Evolutionary conservation across 2,888 invertebrate genomes (phyloP), one percentile per base, ranked within the genome.

Genomic region (Zygothrica quintamaculata): DNA sequence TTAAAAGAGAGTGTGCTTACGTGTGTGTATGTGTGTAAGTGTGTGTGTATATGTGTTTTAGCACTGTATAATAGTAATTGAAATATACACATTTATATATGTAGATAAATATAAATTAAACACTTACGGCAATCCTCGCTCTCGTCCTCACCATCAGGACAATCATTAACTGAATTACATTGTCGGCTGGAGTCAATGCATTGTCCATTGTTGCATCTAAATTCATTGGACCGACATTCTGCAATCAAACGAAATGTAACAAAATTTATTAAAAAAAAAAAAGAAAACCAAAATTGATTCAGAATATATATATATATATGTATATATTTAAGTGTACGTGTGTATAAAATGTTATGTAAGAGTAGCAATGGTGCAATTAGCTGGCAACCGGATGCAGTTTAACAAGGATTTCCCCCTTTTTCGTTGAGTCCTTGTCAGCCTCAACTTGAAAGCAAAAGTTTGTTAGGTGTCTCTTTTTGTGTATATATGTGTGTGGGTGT

Each of bases 121-220:
- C 18, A 90, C 91, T 90, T 90, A 91, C 91, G 87, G 77, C 91
- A 91, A 53, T 87, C 84, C 3, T 84, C 80, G 61, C 78, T 77
- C 89, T 95, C 95, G 88, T 95, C 95, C 18, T 93, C 93, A 43
- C 92, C 91, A 70, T 94, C 94, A 18, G 88, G 82, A 84, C 95
- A 95, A 70, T 95, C 92, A 11, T 36, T 40, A 2, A 81, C 47
- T 26, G 92, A 91, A 80, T 94, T 92, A 89, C 95, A 95, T 26
- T 91, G 91, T 44, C 88, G 88, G 56, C 87, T 89, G 36, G 77
- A 84, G 33, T 93, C 92, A 68, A 95, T 93, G 89, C 95, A 95
- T 18, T 89, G 88, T 3, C 93, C 93, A 89, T 93, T 93, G 59
- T 90, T 90, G 88, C 95, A 95, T 64, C 91, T 92, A 90, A 93